These are phyloP conservation scores for Ranitomeya variabilis DNA, from an alignment of 2,113 vertebrate species.

Conservation along the genomic window DNA sequence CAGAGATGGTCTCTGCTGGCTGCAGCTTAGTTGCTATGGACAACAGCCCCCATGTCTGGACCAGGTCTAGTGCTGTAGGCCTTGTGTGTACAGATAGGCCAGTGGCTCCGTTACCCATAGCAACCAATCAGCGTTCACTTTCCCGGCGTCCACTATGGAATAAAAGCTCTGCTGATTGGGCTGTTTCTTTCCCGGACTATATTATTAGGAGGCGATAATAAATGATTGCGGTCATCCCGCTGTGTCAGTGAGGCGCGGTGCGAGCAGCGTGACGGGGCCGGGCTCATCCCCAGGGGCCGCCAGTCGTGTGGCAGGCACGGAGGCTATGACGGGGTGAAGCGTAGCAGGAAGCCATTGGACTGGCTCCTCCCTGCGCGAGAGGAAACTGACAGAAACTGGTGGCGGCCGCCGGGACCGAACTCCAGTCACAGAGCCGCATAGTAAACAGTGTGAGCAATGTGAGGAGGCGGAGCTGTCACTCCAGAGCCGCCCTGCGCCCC, in stretches of 20 bases:
- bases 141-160: background rate
- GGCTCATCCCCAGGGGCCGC: background rate
- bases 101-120: background rate
- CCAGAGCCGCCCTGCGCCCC: too few relatives aligned
- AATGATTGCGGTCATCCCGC: background rate
- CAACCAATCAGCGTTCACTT: slow-evolving; percentile 4
- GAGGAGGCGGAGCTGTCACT: too few relatives aligned
- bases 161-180: background rate
- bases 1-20: too few relatives aligned
- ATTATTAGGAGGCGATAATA: background rate
- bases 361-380: slow-evolving; percentile 1
- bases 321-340: background rate
- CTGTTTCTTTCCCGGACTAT: background rate
- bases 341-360: background rate
- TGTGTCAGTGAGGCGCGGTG: too few relatives aligned
- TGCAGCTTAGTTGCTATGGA: background rate
- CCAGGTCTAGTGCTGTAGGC: background rate
- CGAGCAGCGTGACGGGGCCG: background rate
- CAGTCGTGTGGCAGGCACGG: background rate
- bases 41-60: background rate
- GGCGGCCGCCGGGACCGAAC: slow-evolving; percentile 32
- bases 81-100: background rate
- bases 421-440: slow-evolving; percentile 29
- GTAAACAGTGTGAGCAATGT: background rate
- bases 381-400: slow-evolving; percentile 30